phyloP scores from a whole-genome alignment of 2,888 invertebrate genomes.

The Podabrus alpinus region DNA sequence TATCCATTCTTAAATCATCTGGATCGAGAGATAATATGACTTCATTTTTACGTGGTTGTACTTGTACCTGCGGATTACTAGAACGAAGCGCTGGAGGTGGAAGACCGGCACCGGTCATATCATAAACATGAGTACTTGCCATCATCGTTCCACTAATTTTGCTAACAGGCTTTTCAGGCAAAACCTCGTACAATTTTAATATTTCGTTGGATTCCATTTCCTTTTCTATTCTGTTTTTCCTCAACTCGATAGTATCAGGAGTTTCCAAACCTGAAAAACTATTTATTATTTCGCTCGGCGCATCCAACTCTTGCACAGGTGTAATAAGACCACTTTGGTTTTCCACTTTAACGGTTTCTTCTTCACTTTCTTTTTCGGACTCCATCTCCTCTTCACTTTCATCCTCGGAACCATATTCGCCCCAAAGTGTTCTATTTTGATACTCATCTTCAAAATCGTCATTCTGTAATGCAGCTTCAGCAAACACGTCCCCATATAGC shows the following conservation, averaged over 20 bases:
- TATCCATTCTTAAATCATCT: constrained; percentile 94
- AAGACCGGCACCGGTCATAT: constrained; percentile 74
- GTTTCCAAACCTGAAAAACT: constrained; percentile 97
- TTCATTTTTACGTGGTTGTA: constrained; percentile 65
- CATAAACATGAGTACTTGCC: constrained; percentile 98
- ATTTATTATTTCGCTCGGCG: constrained; percentile 88
- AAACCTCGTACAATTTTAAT: constrained; percentile 91
- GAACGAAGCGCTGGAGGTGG: constrained; percentile 60
- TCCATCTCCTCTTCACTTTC: constrained; percentile 66
- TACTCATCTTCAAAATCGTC: constrained; percentile 77
- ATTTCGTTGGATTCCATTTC: constrained; percentile 93
- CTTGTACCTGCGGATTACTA: constrained; percentile 48
- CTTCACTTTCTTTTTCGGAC: constrained; percentile 66
- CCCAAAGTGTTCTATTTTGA: constrained; percentile 93
- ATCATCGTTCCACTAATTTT: constrained; percentile 92
- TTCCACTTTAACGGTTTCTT: constrained; percentile 61
- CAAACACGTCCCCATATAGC: constrained; percentile 98
- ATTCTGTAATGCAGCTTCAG: constrained; percentile 73
- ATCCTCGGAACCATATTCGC: constrained; percentile 90
- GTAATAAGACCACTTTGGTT: constrained; percentile 88
- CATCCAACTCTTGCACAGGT: constrained; percentile 90
- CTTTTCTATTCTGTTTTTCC: constrained; percentile 94
- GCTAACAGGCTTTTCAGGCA: constrained; percentile 93
- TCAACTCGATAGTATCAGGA: constrained; percentile 95
- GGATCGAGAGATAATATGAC: constrained; percentile 97